Evolutionary conservation across 2,888 invertebrate species (phyloP).

Genomic region (Camponotus fellah): DNA sequence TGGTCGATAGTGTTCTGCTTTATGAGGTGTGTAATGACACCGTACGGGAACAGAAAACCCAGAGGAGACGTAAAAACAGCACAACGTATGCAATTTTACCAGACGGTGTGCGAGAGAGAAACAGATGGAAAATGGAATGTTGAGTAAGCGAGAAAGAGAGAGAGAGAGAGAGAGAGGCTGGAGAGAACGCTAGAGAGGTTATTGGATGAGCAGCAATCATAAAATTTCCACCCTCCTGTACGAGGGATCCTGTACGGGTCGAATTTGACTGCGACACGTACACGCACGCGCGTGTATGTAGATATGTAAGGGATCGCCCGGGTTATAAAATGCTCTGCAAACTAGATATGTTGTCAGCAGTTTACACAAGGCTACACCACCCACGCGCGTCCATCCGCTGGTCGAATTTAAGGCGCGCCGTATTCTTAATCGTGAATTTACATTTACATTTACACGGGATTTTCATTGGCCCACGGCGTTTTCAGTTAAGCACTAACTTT

Average conservation of each 20-base stretch:
- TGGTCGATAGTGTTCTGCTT: conserved; percentile 77
- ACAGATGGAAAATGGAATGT: no score
- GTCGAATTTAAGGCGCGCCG: conserved; percentile 44
- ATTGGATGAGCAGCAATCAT: conserved; percentile 79
- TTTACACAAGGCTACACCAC: conserved; percentile 70
- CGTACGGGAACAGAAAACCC: conserved; percentile 81
- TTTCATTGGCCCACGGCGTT: conserved; percentile 25
- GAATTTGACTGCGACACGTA: conserved; percentile 71
- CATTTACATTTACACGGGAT: conserved; percentile 39
- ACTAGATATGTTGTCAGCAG: conserved; percentile 75
- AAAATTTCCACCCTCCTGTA: conserved; percentile 74
- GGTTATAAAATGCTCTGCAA: conserved; percentile 74
- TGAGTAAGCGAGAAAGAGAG: background rate
- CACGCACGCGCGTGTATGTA: conserved; percentile 48
- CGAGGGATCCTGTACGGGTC: conserved; percentile 58
- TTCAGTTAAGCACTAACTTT: conserved; percentile 28
- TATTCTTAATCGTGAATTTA: conserved; percentile 32
- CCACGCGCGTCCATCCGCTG: conserved; percentile 48
- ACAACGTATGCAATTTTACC: conserved; percentile 80
- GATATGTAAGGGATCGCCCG: conserved; percentile 68
- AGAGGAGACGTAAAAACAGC: conserved; percentile 84
- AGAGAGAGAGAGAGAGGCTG: conserved; percentile 6
- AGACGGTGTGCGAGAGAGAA: background rate
- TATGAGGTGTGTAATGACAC: conserved; percentile 84
- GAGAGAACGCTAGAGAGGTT: conserved; percentile 58